These are phyloP conservation scores for Psophia crepitans DNA, from an alignment of 2,113 vertebrate species.

Conservation along the genomic window DNA sequence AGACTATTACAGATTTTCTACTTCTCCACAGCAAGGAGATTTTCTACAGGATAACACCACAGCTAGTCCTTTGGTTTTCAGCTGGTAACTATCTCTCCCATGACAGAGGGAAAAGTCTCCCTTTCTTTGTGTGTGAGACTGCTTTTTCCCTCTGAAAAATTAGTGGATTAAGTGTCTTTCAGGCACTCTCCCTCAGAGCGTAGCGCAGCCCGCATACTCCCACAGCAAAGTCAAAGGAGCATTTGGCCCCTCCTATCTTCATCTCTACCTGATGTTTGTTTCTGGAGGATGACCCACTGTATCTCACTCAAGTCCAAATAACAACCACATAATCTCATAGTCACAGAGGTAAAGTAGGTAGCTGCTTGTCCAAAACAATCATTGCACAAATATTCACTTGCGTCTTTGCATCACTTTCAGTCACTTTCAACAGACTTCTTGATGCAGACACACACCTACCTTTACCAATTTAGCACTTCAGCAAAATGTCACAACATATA, in stretches of 20 bases:
- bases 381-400: not conserved
- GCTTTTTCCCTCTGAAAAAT: not conserved
- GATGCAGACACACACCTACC: accelerated
- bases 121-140: not conserved
- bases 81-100: not conserved
- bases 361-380: not conserved
- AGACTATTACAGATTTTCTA: not conserved
- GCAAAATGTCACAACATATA: not conserved
- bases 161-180: not conserved
- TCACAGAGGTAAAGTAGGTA: not conserved
- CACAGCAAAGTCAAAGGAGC: not conserved
- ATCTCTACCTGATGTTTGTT: not conserved
- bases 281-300: not conserved
- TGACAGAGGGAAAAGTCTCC: not conserved
- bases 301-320: not conserved
- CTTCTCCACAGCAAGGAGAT: not conserved
- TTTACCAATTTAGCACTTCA: not conserved
- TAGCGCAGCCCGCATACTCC: not conserved
- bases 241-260: not conserved
- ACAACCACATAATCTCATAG: not conserved
- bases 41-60: not conserved
- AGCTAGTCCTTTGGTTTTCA: not conserved
- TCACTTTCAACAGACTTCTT: not conserved
- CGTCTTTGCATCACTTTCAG: not conserved
- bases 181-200: not conserved